Conservation (phyloP, 1,140 invertebrate genomes). For the Drosophila kepulauana region DNA sequence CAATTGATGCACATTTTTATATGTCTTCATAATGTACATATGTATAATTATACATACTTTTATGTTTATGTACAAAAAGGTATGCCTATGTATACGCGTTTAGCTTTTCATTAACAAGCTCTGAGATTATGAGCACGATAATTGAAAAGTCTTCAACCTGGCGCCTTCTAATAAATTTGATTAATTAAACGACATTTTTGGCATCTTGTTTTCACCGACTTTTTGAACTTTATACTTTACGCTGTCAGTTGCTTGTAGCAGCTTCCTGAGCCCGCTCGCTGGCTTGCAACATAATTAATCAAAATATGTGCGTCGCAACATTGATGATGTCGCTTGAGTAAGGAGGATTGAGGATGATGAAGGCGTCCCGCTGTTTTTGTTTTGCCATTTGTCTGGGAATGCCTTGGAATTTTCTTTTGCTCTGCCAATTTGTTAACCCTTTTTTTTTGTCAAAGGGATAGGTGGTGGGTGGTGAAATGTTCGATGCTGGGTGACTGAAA, state of each 20-base stretch:
- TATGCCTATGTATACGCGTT: too few species aligned
- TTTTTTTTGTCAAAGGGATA: conserved; percentile 5
- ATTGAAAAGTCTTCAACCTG: background rate
- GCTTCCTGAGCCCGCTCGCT: conserved; percentile 9
- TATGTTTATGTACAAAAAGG: too few species aligned
- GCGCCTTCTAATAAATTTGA: conserved; percentile 69
- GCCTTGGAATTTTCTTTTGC: conserved; percentile 72
- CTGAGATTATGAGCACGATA: background rate
- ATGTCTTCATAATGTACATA: too few species aligned
- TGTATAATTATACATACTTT: too few species aligned
- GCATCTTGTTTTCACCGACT: conserved; percentile 19
- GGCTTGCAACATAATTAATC: conserved; percentile 64
- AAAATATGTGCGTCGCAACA: conserved; percentile 59
- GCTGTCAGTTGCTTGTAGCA: background rate
- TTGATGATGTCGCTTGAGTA: background rate
- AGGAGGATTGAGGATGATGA: background rate
- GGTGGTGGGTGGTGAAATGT: background rate
- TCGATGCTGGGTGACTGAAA: background rate
- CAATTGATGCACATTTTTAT: too few species aligned
- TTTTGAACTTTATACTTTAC: background rate
- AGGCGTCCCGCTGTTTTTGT: conserved; percentile 39
- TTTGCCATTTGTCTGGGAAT: conserved; percentile 35
- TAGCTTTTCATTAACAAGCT: background rate
- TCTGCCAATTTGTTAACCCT: conserved; percentile 56
- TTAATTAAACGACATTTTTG: conserved; percentile 75